Conservation (phyloP, 2,113 vertebrate species). For the Tor tambroides region DNA sequence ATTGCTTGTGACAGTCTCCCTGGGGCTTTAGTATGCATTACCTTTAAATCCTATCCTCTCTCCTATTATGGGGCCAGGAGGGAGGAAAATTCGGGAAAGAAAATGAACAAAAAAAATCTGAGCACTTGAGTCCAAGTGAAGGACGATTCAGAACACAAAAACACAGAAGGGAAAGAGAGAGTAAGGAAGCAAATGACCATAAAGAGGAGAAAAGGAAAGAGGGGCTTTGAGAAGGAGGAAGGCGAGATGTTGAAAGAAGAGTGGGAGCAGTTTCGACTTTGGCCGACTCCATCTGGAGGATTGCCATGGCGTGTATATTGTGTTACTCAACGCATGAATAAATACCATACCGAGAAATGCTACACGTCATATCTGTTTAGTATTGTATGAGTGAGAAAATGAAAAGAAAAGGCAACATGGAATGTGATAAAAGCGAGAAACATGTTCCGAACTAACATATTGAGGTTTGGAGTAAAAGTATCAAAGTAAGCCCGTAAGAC, state of each 20-base stretch:
- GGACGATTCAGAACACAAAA: conserved; percentile 54
- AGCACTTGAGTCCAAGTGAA: conserved; percentile 53
- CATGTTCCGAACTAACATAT: conserved; percentile 14
- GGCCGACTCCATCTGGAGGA: conserved; percentile 27
- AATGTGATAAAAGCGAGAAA: conserved; percentile 29
- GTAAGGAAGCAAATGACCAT: conserved; percentile 67
- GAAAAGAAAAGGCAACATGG: conserved; percentile 14
- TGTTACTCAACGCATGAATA: conserved; percentile 4
- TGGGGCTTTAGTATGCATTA: conserved; percentile 86
- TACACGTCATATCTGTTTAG: conserved; percentile 16
- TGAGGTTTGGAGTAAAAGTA: conserved; percentile 6
- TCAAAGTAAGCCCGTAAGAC: conserved; percentile 20
- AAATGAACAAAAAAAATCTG: conserved; percentile 71
- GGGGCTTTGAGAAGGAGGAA: conserved; percentile 47
- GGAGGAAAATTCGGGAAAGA: conserved; percentile 93
- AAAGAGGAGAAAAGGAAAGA: conserved; percentile 37
- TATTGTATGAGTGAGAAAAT: conserved; percentile 19
- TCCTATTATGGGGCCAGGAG: conserved; percentile 81
- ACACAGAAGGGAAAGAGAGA: conserved; percentile 67
- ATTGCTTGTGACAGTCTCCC: conserved; percentile 89
- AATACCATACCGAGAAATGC: conserved; percentile 19
- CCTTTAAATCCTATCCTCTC: conserved; percentile 83
- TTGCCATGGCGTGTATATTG: conserved; percentile 12
- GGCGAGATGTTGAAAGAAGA: conserved; percentile 42
- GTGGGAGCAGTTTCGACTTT: conserved; percentile 29